phyloP scores from a whole-genome alignment of 2,888 invertebrate species.

The Clitarchus hookeri region DNA sequence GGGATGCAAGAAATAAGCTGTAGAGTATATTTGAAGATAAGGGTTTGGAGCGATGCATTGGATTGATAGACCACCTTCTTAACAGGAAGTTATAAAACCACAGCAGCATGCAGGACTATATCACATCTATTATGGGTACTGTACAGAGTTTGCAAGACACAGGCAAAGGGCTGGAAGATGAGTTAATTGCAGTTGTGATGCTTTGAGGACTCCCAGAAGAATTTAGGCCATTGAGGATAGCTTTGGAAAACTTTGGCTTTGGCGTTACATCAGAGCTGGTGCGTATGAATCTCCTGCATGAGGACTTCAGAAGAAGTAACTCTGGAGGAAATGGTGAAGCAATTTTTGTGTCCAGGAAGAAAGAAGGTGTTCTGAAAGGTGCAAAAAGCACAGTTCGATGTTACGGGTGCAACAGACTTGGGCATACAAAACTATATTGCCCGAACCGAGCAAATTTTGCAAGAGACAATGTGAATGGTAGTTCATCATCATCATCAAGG shows the following conservation, averaged over 20 bases:
- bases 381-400: not conserved
- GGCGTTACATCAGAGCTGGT: not conserved
- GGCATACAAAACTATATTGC: not conserved
- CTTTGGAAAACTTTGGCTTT: not conserved
- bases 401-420: not conserved
- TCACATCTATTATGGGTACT: not conserved
- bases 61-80: not conserved
- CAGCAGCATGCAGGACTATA: not conserved
- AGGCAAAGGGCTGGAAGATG: not conserved
- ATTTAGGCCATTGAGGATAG: not conserved
- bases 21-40: not conserved
- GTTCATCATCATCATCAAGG: not conserved
- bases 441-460: not conserved
- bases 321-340: not conserved
- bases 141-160: not conserved
- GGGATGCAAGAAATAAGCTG: not conserved
- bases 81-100: not conserved
- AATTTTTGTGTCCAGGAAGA: not conserved
- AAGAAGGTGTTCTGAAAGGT: not conserved
- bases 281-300: not conserved
- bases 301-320: not conserved
- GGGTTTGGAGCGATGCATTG: not conserved
- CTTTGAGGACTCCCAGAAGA: not conserved
- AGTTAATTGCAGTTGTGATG: conserved; percentile 5
- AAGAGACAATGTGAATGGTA: not conserved